Evolutionary conservation across 2,888 invertebrate genomes (phyloP).

Genomic region (Heteromurus nitidus): DNA sequence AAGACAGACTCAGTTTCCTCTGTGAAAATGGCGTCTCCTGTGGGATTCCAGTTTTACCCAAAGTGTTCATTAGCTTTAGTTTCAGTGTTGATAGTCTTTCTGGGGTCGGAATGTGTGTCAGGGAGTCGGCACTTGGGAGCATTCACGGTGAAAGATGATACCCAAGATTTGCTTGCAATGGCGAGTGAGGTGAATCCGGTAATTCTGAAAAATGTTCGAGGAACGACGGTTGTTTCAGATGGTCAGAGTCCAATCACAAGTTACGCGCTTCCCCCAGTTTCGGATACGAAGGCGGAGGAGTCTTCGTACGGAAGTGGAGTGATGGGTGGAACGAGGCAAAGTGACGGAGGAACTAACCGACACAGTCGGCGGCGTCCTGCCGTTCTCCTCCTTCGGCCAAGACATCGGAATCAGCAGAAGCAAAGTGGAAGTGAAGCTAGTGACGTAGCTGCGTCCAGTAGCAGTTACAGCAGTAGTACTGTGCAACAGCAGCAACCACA

Average conservation of each 20-base stretch:
- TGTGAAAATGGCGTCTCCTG: neutral
- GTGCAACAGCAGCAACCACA: neutral
- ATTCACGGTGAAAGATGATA: slow-evolving; percentile 55
- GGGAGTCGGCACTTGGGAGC: slow-evolving; percentile 26
- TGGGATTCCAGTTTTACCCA: neutral
- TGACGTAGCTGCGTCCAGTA: neutral
- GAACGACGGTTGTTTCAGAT: neutral
- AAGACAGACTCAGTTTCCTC: too few relatives aligned
- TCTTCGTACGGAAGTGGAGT: neutral
- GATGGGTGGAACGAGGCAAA: neutral
- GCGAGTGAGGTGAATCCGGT: slow-evolving; percentile 17
- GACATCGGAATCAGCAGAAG: neutral
- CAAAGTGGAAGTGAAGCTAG: neutral
- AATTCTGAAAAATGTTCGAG: too few relatives aligned
- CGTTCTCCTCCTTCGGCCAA: neutral
- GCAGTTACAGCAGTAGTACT: too few relatives aligned
- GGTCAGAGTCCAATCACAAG: slow-evolving; percentile 32
- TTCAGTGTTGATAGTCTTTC: slow-evolving; percentile 19
- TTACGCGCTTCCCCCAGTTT: slow-evolving; percentile 8
- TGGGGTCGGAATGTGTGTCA: neutral
- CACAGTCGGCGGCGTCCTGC: neutral
- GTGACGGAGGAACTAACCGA: neutral
- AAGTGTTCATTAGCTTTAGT: slow-evolving; percentile 30
- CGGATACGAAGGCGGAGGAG: slow-evolving; percentile 23
- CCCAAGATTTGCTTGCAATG: slow-evolving; percentile 43